phyloP scores from a whole-genome alignment of 1,140 invertebrate species.

The Choristoneura fumiferana region DNA sequence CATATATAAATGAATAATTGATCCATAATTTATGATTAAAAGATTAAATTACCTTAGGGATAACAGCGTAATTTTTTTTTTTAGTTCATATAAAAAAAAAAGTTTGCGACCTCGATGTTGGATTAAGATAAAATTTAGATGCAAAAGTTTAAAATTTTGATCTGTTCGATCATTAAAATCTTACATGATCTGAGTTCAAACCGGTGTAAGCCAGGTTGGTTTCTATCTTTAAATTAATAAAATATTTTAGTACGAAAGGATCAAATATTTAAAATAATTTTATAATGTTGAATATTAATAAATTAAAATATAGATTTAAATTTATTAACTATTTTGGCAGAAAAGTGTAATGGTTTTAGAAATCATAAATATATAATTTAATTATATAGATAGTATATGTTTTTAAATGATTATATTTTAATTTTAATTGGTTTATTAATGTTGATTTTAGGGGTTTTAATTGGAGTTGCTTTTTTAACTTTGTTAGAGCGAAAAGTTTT shows the following conservation, averaged over 20 bases:
- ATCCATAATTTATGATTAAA: slow-evolving; percentile 70
- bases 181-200: slow-evolving; percentile 87
- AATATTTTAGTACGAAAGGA: slow-evolving; percentile 84
- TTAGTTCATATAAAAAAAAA: slow-evolving; percentile 82
- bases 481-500: slow-evolving; percentile 84
- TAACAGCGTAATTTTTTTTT: slow-evolving; percentile 85
- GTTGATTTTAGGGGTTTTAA: slow-evolving; percentile 78
- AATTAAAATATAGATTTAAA: slow-evolving; percentile 36
- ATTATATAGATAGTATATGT: slow-evolving; percentile 74
- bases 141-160: slow-evolving; percentile 79
- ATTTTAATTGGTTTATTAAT: slow-evolving; percentile 68
- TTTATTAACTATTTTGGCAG: slow-evolving; percentile 79
- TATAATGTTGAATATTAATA: slow-evolving; percentile 52
- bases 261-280: slow-evolving; percentile 66
- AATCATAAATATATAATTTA: slow-evolving; percentile 77
- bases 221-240: slow-evolving; percentile 78
- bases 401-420: slow-evolving; percentile 67
- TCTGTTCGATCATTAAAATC: slow-evolving; percentile 88
- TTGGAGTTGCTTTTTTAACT: slow-evolving; percentile 83
- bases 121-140: slow-evolving; percentile 83
- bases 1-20: slow-evolving; percentile 63
- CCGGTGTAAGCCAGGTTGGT: slow-evolving; percentile 85
- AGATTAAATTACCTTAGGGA: slow-evolving; percentile 85
- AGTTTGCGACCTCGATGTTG: slow-evolving; percentile 90
- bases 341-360: slow-evolving; percentile 82